phyloP scores from a whole-genome alignment of 2,113 vertebrate genomes.

The Rhodinocichla rosea region DNA sequence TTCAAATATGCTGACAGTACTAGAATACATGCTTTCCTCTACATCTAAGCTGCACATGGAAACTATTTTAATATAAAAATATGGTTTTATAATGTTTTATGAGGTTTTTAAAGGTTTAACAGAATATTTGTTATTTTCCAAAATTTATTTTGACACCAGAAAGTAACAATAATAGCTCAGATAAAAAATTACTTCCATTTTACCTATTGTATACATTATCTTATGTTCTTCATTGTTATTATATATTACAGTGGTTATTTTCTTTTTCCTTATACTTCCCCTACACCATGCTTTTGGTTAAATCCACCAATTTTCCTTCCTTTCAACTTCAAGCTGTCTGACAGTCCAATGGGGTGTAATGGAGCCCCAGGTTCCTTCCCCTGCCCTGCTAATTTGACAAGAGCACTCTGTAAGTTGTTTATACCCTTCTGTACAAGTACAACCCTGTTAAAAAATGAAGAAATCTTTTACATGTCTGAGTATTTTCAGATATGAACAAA shows the following conservation, averaged over 20 bases:
- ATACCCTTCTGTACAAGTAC: neutral
- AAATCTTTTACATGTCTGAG: neutral
- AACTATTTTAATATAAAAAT: neutral
- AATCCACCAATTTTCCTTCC: neutral
- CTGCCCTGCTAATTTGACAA: neutral
- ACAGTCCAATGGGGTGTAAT: neutral
- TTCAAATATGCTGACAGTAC: neutral
- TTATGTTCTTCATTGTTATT: neutral
- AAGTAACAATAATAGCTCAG: neutral
- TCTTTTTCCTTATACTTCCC: neutral
- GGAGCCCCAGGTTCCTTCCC: neutral
- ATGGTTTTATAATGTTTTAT: neutral
- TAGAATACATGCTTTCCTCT: neutral
- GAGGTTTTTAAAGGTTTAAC: neutral
- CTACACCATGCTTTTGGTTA: neutral
- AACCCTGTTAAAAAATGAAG: neutral
- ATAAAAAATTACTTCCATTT: neutral
- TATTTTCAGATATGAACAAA: neutral
- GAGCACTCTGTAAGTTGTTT: neutral
- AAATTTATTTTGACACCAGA: neutral
- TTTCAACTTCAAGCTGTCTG: neutral
- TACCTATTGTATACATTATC: neutral
- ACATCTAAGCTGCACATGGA: neutral
- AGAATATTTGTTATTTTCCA: neutral
- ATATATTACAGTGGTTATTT: neutral